These are phyloP conservation scores for Aphidius colemani DNA, from an alignment of 2,888 invertebrate genomes.

Conservation along the genomic window DNA sequence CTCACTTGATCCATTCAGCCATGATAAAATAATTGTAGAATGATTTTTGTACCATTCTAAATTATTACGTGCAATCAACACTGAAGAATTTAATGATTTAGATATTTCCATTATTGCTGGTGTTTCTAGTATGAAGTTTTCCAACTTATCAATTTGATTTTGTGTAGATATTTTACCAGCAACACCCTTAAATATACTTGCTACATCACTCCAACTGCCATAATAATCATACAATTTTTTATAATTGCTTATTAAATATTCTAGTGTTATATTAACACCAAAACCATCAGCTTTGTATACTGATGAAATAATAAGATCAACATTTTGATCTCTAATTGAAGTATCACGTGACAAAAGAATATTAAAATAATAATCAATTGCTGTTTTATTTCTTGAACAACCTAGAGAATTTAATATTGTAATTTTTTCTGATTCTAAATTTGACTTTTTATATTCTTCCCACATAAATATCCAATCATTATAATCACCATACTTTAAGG, in stretches of 20 bases:
- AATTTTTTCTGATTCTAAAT: constrained; percentile 64
- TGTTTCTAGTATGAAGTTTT: constrained; percentile 27
- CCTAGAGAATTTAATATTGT: constrained; percentile 63
- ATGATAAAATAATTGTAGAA: background rate
- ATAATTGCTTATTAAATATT: constrained; percentile 39
- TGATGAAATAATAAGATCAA: constrained; percentile 49
- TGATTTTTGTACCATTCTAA: constrained; percentile 24
- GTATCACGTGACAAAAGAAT: constrained; percentile 29
- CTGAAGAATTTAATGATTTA: constrained; percentile 13
- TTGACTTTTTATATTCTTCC: constrained; percentile 65
- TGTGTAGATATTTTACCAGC: constrained; percentile 36
- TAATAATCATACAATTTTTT: constrained; percentile 39
- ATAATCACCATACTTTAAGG: constrained; percentile 68
- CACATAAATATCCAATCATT: constrained; percentile 72
- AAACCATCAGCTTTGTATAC: constrained; percentile 49
- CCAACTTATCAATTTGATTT: constrained; percentile 35
- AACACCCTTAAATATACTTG: constrained; percentile 36
- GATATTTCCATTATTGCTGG: constrained; percentile 5
- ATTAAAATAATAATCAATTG: constrained; percentile 45
- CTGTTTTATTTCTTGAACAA: constrained; percentile 58
- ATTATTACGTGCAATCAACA: constrained; percentile 32
- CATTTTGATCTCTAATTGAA: constrained; percentile 55
- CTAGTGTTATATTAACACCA: constrained; percentile 39
- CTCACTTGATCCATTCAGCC: background rate
- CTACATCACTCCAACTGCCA: constrained; percentile 41